phyloP scores from a whole-genome alignment of 2,797 vertebrate species.

The Octomys mimax region DNA sequence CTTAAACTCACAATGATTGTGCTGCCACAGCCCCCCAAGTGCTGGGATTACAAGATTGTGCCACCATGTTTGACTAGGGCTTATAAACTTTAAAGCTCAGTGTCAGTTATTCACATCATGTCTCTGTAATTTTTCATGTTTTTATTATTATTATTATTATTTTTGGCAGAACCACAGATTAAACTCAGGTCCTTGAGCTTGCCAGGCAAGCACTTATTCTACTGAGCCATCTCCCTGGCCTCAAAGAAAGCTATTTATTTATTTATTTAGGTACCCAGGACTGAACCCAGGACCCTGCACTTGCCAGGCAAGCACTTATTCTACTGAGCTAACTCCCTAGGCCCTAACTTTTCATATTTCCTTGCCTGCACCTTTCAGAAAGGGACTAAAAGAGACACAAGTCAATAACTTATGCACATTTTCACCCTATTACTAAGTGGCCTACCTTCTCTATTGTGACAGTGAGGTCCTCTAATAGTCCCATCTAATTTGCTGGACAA shows the following conservation, averaged over 20 bases:
- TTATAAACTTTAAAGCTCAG: slow-evolving; percentile 26
- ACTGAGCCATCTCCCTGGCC: no score
- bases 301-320: no score
- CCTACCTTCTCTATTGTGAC: neutral
- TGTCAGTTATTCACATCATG: slow-evolving; percentile 61
- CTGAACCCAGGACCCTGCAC: no score
- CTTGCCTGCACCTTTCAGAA: neutral
- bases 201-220: no score
- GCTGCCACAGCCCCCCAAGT: no score
- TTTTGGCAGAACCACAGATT: no score
- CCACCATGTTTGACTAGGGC: neutral
- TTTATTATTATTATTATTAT: neutral
- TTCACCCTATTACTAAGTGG: neutral
- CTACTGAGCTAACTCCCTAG: no score
- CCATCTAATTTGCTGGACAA: neutral
- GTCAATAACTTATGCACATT: neutral
- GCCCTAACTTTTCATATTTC: neutral
- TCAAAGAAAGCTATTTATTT: no score
- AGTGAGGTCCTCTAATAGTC: neutral
- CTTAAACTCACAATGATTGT: no score
- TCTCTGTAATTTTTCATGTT: neutral
- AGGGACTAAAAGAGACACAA: neutral
- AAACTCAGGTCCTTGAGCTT: no score
- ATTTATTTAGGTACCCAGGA: no score
- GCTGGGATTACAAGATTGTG: no score